Conservation (phyloP, 2,113 vertebrate genomes). For the Lota lota region DNA sequence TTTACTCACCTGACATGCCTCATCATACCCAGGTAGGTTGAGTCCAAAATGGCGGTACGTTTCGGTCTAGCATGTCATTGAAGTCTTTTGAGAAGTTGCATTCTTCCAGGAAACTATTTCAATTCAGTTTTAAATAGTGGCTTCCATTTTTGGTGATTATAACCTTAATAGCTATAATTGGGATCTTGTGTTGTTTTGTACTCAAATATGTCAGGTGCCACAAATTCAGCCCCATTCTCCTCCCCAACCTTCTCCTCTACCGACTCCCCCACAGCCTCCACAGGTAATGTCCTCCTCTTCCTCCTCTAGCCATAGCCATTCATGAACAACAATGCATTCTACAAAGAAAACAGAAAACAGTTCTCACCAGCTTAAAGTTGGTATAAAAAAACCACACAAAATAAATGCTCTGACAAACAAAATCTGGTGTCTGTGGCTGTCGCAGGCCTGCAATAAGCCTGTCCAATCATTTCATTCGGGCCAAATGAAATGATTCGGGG, state of each 20-base stretch:
- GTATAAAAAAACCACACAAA: too few species aligned
- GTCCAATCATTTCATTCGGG: too few species aligned
- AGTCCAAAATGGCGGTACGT: not conserved
- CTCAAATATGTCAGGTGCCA: conserved; percentile 42
- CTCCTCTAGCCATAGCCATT: too few species aligned
- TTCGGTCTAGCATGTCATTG: too few species aligned
- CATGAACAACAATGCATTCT: too few species aligned
- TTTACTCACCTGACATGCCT: conserved; percentile 53
- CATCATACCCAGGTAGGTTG: conserved; percentile 48
- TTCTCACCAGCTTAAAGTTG: too few species aligned
- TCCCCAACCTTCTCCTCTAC: conserved; percentile 25
- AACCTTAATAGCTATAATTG: not conserved
- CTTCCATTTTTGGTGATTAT: not conserved
- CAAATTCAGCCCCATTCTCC: conserved; percentile 34
- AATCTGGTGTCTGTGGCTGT: too few species aligned
- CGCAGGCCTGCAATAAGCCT: too few species aligned
- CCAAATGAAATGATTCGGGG: too few species aligned
- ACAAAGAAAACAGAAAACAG: too few species aligned
- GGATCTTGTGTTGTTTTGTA: not conserved
- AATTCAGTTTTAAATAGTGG: not conserved
- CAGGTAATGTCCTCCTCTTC: conserved; percentile 28
- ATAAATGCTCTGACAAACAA: too few species aligned
- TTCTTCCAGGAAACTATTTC: not conserved
- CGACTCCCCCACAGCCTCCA: conserved; percentile 33
- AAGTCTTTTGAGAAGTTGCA: not conserved